Evolutionary conservation across 2,888 invertebrate genomes (phyloP), one percentile per base, ranked within the genome.

Genomic region (Phlogophora meticulosa): DNA sequence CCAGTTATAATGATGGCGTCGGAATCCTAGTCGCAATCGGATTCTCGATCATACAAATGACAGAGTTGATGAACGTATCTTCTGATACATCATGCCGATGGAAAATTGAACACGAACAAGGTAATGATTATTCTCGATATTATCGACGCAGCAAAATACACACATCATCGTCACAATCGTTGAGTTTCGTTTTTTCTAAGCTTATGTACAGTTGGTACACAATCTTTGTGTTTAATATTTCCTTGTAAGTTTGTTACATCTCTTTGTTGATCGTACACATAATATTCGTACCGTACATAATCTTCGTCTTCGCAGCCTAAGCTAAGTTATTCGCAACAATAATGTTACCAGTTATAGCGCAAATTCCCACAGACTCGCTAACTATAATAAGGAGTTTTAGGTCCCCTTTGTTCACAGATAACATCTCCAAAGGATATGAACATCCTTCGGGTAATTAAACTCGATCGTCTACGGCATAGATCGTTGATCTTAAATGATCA

Each of bases 351-450:
- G 68, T 52, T 72, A 64, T 32, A 78, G 28, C 46, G 42, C 68
- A 62, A 68, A 71, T 74, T 78, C 78, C 56, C 80, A 78, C 72
- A 48, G 43, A 48, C 57, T 67, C 48, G 24, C 64, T 51, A 57
- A 66, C 55, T 55, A 64, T 56, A 53, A 51, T 76, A 45, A 57
- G 61, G 43, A 56, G 24, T 67, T 64, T 71, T 63, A 60, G 13
- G 24, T 68, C 38, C 13, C 57, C 73, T 74, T 79, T 74, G 66
- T 76, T 74, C 71, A 34, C 38, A 64, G 61, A 74, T 74, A 68
- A n/a, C 48, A 68, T 76, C 72, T 62, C 46, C 46, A 64, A 78
- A 81, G 70, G 73, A 76, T 76, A 61, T 32, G 24, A 79, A 46
- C 59, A 69, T 69, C 57, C 57, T 60, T 60, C 9, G 49, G 57